These are phyloP conservation scores for Brachyptera putata DNA, from an alignment of 2,888 invertebrate genomes.

Conservation along the genomic window DNA sequence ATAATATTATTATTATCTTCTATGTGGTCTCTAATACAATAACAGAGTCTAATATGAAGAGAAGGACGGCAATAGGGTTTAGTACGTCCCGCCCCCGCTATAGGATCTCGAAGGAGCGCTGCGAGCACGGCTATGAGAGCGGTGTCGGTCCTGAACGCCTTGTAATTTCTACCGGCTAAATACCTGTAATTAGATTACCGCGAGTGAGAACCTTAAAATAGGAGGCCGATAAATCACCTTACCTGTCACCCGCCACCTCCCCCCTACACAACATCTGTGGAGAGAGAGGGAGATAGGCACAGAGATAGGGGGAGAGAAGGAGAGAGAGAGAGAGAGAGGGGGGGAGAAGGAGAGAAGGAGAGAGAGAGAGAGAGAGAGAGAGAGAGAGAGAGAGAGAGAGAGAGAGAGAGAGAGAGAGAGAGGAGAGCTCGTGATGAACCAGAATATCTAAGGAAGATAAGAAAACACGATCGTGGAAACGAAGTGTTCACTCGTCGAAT, in stretches of 20 bases:
- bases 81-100: conserved; percentile 25
- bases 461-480: background rate
- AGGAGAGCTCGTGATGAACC: conserved; percentile 5
- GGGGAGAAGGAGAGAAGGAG: no score
- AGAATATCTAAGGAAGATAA: background rate
- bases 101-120: background rate
- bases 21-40: background rate
- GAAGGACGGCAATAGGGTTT: conserved; percentile 19
- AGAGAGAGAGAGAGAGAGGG: no score
- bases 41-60: no score
- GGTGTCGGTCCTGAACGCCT: conserved; percentile 20
- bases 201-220: conserved; percentile 28
- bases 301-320: no score
- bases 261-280: background rate
- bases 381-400: no score
- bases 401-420: no score
- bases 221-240: conserved; percentile 30
- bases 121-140: background rate
- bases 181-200: conserved; percentile 31
- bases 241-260: conserved; percentile 24
- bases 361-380: no score
- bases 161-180: conserved; percentile 30
- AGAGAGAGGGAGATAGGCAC: background rate
- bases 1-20: background rate
- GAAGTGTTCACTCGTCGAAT: background rate